Evolutionary conservation across 1,140 invertebrate genomes (phyloP).

Genomic region (Calephelis virginiensis): DNA sequence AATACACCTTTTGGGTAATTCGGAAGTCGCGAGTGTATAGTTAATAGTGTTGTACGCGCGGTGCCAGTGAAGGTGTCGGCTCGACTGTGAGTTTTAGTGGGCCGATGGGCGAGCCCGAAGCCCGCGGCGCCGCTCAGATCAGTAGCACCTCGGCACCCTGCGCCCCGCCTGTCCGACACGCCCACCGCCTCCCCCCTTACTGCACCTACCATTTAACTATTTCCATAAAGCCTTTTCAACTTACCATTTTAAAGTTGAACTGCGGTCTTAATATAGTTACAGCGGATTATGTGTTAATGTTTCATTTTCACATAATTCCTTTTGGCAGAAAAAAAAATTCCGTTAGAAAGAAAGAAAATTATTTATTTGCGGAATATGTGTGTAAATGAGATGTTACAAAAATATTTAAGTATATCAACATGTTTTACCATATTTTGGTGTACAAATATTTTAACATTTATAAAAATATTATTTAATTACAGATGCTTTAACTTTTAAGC

Average conservation of each 20-base stretch:
- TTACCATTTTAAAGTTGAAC: constrained; percentile 7
- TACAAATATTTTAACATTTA: too few species aligned
- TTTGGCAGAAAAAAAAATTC: too few species aligned
- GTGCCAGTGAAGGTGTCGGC: constrained; percentile 43
- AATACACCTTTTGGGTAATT: constrained; percentile 46
- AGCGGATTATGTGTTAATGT: background rate
- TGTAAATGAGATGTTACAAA: too few species aligned
- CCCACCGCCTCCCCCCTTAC: constrained; percentile 52
- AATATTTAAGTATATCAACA: too few species aligned
- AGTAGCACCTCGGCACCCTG: constrained; percentile 63
- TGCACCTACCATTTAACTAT: constrained; percentile 48
- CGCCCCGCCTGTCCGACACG: constrained; percentile 63
- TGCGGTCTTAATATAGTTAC: background rate
- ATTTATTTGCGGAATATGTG: too few species aligned
- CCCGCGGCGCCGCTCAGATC: constrained; percentile 30
- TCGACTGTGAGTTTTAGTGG: constrained; percentile 46
- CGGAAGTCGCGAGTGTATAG: constrained; percentile 34
- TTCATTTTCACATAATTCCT: too few species aligned
- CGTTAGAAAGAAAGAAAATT: too few species aligned
- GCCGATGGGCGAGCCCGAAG: constrained; percentile 50
- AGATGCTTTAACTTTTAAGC: too few species aligned
- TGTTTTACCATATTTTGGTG: too few species aligned
- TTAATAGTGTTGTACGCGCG: constrained; percentile 47
- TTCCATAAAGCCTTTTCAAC: constrained; percentile 22
- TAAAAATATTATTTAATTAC: too few species aligned